These are phyloP conservation scores for Luperina testacea DNA, from an alignment of 2,888 invertebrate genomes.

Conservation along the genomic window DNA sequence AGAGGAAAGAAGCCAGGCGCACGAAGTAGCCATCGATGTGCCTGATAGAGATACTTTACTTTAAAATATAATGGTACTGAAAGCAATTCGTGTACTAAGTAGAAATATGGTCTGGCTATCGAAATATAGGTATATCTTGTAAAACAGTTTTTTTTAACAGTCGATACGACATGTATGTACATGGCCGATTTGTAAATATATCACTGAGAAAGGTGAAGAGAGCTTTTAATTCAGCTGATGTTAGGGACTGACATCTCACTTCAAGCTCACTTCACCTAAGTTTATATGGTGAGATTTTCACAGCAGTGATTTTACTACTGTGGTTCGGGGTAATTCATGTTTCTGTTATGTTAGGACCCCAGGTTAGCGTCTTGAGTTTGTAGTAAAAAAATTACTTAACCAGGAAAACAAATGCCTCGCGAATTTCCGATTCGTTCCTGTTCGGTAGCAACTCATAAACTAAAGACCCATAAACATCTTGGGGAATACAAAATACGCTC, in stretches of 20 bases:
- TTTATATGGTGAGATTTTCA: not conserved
- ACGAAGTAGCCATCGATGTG: slow-evolving; percentile 72
- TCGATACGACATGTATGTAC: not conserved
- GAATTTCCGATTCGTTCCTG: slow-evolving; percentile 21
- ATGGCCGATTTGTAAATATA: not conserved
- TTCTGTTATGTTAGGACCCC: not conserved
- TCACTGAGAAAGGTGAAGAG: not conserved
- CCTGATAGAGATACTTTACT: slow-evolving; percentile 79
- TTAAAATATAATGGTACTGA: slow-evolving; percentile 35
- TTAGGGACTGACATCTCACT: not conserved
- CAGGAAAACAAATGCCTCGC: slow-evolving; percentile 17
- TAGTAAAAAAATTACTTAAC: not conserved
- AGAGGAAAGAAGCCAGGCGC: slow-evolving; percentile 51
- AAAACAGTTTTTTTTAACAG: not conserved
- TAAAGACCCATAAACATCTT: slow-evolving; percentile 36
- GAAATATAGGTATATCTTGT: no score
- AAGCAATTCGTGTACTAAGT: not conserved
- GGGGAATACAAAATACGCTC: slow-evolving; percentile 59
- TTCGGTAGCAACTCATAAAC: slow-evolving; percentile 38
- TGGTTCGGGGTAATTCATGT: not conserved
- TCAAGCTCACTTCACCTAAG: not conserved
- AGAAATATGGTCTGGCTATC: slow-evolving; percentile 9
- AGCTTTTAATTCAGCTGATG: not conserved
- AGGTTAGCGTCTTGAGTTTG: not conserved
- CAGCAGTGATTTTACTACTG: not conserved